A percentile compares a stretch with the other conserved stretches of the same genome.
phyloP scores from a whole-genome alignment of 1,140 invertebrate genomes.

The Aphis gossypii region DNA sequence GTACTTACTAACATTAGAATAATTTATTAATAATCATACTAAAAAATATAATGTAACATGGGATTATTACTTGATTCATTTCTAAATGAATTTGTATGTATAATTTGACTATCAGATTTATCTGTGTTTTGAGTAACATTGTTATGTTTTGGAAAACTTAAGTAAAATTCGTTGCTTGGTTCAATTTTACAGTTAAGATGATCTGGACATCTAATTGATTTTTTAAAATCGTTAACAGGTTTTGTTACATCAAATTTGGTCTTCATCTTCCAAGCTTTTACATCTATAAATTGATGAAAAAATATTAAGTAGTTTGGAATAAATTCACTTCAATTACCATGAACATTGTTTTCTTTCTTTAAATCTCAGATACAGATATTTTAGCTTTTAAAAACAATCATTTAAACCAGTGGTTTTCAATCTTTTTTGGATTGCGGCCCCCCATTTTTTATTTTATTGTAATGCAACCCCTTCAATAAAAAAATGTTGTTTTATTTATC shows the following conservation, averaged over 20 bases:
- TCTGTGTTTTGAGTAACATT: background rate
- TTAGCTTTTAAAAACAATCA: no score
- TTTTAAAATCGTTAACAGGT: constrained; percentile 13
- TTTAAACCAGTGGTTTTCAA: no score
- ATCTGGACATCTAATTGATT: constrained; percentile 46
- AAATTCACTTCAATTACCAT: background rate
- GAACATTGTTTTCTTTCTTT: no score
- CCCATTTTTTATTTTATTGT: no score
- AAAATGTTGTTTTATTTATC: no score
- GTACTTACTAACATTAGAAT: no score
- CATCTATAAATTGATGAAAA: background rate
- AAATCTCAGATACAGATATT: no score
- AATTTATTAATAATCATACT: background rate
- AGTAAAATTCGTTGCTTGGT: background rate
- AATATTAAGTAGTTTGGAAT: background rate
- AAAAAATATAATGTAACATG: background rate
- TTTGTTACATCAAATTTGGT: background rate
- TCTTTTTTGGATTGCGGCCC: no score
- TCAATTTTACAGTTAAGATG: constrained; percentile 14
- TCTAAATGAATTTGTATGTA: background rate
- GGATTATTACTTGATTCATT: background rate
- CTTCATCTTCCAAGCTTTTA: constrained; percentile 26
- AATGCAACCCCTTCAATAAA: no score
- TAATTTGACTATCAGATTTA: background rate
- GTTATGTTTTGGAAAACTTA: background rate